phyloP scores from a whole-genome alignment of 2,113 vertebrate species.

The Leucopsar rothschildi region DNA sequence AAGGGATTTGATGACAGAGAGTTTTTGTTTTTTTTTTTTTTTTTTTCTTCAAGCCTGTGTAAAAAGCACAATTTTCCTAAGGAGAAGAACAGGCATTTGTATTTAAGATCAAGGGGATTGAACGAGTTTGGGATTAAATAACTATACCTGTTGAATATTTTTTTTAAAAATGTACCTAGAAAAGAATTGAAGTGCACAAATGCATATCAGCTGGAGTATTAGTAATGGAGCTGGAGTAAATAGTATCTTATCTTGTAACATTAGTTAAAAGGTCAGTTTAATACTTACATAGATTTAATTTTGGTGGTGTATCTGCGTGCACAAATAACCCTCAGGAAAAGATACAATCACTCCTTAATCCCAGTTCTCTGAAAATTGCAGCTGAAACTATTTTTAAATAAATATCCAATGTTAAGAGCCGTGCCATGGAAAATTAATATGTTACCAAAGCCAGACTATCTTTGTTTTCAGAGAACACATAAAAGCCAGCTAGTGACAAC shows the following conservation, averaged over 20 bases:
- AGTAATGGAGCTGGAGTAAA: background rate
- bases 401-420: background rate
- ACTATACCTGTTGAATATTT: background rate
- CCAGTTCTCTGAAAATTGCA: background rate
- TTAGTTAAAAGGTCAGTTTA: background rate
- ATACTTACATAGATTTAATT: background rate
- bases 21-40: background rate
- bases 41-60: background rate
- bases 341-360: background rate
- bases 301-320: background rate
- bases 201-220: background rate
- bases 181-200: background rate
- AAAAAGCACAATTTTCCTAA: background rate
- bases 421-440: background rate
- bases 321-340: background rate
- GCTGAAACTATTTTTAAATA: background rate
- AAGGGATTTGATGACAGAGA: background rate
- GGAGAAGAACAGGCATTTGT: background rate
- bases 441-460: background rate
- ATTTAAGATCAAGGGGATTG: background rate
- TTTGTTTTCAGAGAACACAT: background rate
- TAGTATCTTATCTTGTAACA: background rate
- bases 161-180: fast-evolving
- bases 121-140: background rate
- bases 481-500: background rate